These are phyloP conservation scores for Phrynocephalus vlangalii DNA, from an alignment of 2,797 vertebrate species.

Conservation along the genomic window DNA sequence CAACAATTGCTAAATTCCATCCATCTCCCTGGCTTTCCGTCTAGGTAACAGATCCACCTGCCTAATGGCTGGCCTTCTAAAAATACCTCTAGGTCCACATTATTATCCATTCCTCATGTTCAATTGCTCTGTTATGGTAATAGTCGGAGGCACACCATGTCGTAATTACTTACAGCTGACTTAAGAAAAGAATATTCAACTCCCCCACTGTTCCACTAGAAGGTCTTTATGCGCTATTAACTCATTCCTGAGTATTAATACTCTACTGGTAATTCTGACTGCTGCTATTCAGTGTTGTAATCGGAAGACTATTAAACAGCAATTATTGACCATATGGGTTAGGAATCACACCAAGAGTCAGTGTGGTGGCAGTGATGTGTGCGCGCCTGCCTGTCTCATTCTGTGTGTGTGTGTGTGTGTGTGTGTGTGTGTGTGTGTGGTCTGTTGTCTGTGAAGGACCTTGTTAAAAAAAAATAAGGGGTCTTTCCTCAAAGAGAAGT, in stretches of 20 bases:
- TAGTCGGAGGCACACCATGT: conserved; percentile 97
- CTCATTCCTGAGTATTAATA: conserved; percentile 99
- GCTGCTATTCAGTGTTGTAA: conserved; percentile 85
- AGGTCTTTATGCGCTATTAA: conserved; percentile 99
- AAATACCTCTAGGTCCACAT: conserved; percentile 94
- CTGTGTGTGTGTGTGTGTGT: neutral
- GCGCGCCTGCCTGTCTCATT: too few relatives aligned
- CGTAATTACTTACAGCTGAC: conserved; percentile 99
- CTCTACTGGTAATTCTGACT: conserved; percentile 93
- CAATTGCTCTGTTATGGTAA: conserved; percentile 99
- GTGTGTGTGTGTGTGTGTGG: too few relatives aligned
- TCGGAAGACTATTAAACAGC: conserved; percentile 86
- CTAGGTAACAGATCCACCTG: conserved; percentile 83
- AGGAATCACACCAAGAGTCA: conserved; percentile 77
- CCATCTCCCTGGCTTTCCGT: conserved; percentile 80
- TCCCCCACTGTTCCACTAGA: conserved; percentile 94
- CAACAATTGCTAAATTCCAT: conserved; percentile 77
- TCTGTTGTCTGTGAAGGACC: neutral
- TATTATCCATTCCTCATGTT: conserved; percentile 99
- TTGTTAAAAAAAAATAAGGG: conserved; percentile 62
- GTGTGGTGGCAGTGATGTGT: conserved; percentile 49
- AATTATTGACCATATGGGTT: conserved; percentile 88
- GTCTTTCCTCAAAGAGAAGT: conserved; percentile 56
- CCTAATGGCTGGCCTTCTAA: conserved; percentile 86
- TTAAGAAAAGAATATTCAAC: conserved; percentile 97